Evolutionary conservation across 2,113 vertebrate species (phyloP).

Genomic region (Callionymus lyra): DNA sequence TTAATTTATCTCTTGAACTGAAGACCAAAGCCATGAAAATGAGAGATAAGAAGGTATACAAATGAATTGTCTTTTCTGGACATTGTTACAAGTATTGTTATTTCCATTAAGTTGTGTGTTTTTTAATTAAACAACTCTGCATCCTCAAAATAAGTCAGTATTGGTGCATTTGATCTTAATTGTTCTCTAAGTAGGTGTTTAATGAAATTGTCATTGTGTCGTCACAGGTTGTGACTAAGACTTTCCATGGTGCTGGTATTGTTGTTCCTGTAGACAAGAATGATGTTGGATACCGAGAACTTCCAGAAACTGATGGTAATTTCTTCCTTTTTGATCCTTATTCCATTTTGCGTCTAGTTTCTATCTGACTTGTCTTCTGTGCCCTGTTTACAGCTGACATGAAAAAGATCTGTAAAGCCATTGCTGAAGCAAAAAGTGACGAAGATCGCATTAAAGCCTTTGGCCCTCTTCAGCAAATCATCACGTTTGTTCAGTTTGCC

Average conservation of each 20-base stretch:
- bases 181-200: no score
- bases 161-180: no score
- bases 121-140: no score
- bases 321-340: no score
- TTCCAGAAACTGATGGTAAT: slow-evolving; percentile 88
- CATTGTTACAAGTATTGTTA: no score
- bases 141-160: no score
- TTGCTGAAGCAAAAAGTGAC: slow-evolving; percentile 79
- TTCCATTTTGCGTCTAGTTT: neutral
- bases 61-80: neutral
- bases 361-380: neutral
- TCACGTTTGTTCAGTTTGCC: slow-evolving; percentile 93
- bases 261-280: slow-evolving; percentile 93
- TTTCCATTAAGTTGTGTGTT: no score
- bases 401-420: slow-evolving; percentile 85
- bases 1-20: slow-evolving; percentile 81
- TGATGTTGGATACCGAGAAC: slow-evolving; percentile 91
- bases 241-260: slow-evolving; percentile 87
- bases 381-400: slow-evolving; percentile 64
- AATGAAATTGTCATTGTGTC: neutral
- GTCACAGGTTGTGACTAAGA: slow-evolving; percentile 84
- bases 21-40: slow-evolving; percentile 83
- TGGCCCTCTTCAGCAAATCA: slow-evolving; percentile 88
- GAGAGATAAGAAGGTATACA: slow-evolving; percentile 83
- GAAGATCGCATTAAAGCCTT: slow-evolving; percentile 85